Base-by-base conservation (phyloP, 2,888 invertebrate species). In the Tinea trinotella region DNA sequence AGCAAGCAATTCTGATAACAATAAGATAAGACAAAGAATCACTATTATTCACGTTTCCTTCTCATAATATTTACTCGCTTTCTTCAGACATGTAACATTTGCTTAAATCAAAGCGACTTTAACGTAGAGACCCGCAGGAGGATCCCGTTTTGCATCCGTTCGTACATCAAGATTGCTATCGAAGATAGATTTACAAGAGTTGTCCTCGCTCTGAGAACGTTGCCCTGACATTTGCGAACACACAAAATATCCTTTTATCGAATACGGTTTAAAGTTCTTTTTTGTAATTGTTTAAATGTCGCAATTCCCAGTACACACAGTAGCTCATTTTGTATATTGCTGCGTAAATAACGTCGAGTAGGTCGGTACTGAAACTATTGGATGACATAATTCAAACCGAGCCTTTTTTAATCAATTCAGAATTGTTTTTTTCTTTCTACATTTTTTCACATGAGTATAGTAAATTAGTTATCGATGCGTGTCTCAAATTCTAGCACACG, bases 151-250 rank as follows among this genome's bases (percentile, higher is more conserved):
- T 78, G 82, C 86, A 85, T 86, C 80, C 84, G 84, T 82, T 72
- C 76, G 77, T 82, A 81, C 74, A 82, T 85, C 85, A 85, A 86
- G 87, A 87, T 87, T 67, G 71, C 77, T 82, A 86, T 86, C 86
- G 62, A 68, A 74, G 75, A 74, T 74, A 76, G 79, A 86, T 87
- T 87, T 86, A 86, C 85, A 84, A 83, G 85, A 73, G 70, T 72
- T 74, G 76, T 81, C 79, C 60, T 62, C 70, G 70, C 71, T 67
- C 70, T 62, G 70, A 69, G 71, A 70, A 50, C 50, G 50, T 24
- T 50, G 50, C 50, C 50, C 50, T 71, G 70, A 68, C 53, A 53
- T 70, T 67, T 69, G 66, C 10, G 22, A 12, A 24, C 50, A 24
- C 67, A 67, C 72, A 72, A 78, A 74, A 77, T 70, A 68, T 74